These are phyloP conservation scores for Sebastes kiyomatsui DNA, from an alignment of 2,797 vertebrate species.

Conservation along the genomic window DNA sequence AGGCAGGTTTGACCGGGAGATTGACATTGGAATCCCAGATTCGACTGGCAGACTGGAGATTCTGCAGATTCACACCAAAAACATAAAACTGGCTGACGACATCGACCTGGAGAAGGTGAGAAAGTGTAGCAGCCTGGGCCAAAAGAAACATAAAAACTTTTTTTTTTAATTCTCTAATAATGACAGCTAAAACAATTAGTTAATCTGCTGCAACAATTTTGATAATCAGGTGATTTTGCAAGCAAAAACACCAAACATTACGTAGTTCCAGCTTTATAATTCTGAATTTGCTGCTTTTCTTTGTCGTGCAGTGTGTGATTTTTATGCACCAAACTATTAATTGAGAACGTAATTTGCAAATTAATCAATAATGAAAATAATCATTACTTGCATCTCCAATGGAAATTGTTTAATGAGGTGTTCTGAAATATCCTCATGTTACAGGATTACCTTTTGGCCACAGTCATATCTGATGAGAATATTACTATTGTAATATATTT, in stretches of 20 bases:
- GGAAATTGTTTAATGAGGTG: background rate
- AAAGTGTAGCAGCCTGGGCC: background rate
- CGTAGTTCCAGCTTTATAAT: background rate
- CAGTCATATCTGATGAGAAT: background rate
- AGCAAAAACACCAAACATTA: background rate
- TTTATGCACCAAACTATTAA: background rate
- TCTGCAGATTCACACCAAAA: constrained; percentile 97
- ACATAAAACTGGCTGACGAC: constrained; percentile 95
- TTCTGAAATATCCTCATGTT: background rate
- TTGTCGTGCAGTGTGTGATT: background rate
- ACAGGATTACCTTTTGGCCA: background rate
- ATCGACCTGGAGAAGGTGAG: constrained; percentile 93
- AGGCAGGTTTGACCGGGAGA: constrained; percentile 97
- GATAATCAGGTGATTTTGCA: background rate
- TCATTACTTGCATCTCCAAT: background rate
- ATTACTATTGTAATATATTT: background rate
- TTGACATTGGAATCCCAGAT: constrained; percentile 96
- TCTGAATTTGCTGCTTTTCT: background rate
- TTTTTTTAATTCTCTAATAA: background rate
- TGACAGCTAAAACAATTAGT: background rate
- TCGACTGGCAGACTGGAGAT: constrained; percentile 95
- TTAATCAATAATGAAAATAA: background rate
- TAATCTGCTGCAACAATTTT: background rate
- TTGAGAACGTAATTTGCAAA: background rate
- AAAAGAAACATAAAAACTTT: background rate